Percentiles rank a stretch among this genome's conserved stretches.
phyloP scores from a whole-genome alignment of 2,888 invertebrate genomes.

The Hypsopygia costalis region DNA sequence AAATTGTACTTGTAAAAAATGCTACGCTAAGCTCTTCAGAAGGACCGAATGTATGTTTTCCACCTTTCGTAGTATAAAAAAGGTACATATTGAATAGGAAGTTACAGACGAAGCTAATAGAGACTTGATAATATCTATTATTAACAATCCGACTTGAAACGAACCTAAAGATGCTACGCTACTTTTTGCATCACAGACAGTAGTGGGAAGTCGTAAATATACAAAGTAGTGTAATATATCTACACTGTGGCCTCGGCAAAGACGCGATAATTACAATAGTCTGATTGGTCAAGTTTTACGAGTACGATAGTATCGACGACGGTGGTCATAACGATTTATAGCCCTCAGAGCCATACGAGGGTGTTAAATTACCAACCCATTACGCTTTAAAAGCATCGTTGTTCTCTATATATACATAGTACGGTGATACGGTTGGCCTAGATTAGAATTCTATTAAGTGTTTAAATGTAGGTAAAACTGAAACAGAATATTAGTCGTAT shows the following conservation, averaged over 20 bases:
- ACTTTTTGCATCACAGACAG: not conserved
- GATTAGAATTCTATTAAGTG: not conserved
- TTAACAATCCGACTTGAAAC: too few relatives aligned
- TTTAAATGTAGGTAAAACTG: too few relatives aligned
- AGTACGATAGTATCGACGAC: conserved; percentile 18
- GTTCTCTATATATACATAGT: not conserved
- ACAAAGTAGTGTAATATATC: conserved; percentile 4
- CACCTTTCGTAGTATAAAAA: too few relatives aligned
- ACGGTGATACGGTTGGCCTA: not conserved
- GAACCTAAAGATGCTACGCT: too few relatives aligned
- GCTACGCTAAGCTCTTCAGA: too few relatives aligned
- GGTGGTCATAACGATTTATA: conserved; percentile 43
- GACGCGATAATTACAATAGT: conserved; percentile 45
- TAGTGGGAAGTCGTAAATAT: conserved; percentile 2
- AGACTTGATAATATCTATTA: too few relatives aligned
- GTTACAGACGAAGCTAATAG: too few relatives aligned
- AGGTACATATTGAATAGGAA: too few relatives aligned
- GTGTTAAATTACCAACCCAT: conserved; percentile 36
- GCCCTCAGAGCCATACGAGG: conserved; percentile 24
- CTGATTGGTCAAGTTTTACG: conserved; percentile 53
- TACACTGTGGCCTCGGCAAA: conserved; percentile 1
- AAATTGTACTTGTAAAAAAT: too few relatives aligned
- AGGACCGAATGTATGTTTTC: too few relatives aligned
- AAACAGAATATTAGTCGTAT: too few relatives aligned
- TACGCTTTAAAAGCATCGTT: conserved; percentile 22